Evolutionary conservation across 2,888 invertebrate species (phyloP).

Genomic region (Mimachlamys varia): DNA sequence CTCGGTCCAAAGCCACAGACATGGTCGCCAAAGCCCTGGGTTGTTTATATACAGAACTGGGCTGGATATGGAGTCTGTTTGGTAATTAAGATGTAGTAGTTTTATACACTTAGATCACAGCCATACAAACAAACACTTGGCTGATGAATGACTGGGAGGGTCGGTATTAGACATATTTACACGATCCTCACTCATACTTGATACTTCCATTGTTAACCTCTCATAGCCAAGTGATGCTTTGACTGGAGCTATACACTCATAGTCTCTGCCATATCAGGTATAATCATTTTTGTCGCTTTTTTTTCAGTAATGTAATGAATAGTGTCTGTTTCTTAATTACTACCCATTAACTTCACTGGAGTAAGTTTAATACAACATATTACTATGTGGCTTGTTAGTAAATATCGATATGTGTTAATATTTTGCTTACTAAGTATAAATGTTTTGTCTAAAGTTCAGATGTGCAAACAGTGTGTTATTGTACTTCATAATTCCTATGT

Average conservation of each 20-base stretch:
- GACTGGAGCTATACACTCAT: not conserved
- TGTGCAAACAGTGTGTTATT: too few species aligned
- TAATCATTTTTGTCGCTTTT: not conserved
- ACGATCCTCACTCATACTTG: conserved; percentile 4
- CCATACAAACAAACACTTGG: not conserved
- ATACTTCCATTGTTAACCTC: not conserved
- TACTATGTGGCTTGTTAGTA: too few species aligned
- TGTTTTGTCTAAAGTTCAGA: not conserved
- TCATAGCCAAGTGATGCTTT: not conserved
- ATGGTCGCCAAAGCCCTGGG: conserved; percentile 6
- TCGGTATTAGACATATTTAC: not conserved
- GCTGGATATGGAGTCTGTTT: not conserved
- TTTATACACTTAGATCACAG: conserved; percentile 27
- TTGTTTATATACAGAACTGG: conserved; percentile 10
- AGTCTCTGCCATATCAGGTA: conserved; percentile 15
- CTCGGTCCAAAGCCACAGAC: not conserved
- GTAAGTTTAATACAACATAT: too few species aligned
- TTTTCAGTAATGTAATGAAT: too few species aligned
- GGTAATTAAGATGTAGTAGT: conserved; percentile 15
- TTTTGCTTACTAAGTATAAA: not conserved
- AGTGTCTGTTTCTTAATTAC: too few species aligned
- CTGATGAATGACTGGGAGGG: conserved; percentile 36
- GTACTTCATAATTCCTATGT: too few species aligned
- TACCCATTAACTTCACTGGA: too few species aligned
- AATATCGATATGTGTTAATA: not conserved